phyloP scores from a whole-genome alignment of 2,888 invertebrate genomes.

The Phrixothrix hirtus region DNA sequence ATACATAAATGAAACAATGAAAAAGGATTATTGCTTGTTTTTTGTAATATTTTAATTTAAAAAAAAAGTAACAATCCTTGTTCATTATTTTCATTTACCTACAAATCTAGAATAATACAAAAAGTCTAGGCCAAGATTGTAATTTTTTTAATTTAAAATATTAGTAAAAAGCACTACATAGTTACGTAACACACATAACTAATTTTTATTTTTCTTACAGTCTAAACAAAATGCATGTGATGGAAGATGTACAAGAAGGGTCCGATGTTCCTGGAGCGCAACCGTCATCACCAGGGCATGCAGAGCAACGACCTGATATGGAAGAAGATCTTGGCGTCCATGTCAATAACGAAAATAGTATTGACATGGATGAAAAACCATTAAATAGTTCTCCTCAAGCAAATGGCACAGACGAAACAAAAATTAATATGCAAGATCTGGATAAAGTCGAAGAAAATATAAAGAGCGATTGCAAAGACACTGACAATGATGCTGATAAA shows the following conservation, averaged over 20 bases:
- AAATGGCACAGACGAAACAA: constrained; percentile 29
- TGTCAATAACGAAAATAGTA: constrained; percentile 24
- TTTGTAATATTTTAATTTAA: too few species aligned
- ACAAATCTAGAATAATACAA: too few species aligned
- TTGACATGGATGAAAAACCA: constrained; percentile 26
- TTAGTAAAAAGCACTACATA: too few species aligned
- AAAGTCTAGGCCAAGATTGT: too few species aligned
- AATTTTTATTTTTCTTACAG: constrained; percentile 49
- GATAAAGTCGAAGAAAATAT: constrained; percentile 25
- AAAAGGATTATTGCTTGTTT: too few species aligned
- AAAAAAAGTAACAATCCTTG: too few species aligned
- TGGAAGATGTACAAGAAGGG: constrained; percentile 60
- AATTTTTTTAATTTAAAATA: too few species aligned
- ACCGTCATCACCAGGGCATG: constrained; percentile 55
- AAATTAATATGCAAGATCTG: too few species aligned
- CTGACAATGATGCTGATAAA: constrained; percentile 24
- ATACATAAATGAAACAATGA: too few species aligned
- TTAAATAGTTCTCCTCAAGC: constrained; percentile 8
- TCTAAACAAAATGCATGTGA: constrained; percentile 64
- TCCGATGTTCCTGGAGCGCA: constrained; percentile 46
- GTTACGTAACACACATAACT: too few species aligned
- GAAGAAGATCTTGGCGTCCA: constrained; percentile 3
- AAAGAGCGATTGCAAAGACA: constrained; percentile 18
- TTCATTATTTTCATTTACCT: too few species aligned
- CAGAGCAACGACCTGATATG: constrained; percentile 47